Conservation (phyloP, 1,140 invertebrate species). For the Aphelenchoides fujianensis region DNA sequence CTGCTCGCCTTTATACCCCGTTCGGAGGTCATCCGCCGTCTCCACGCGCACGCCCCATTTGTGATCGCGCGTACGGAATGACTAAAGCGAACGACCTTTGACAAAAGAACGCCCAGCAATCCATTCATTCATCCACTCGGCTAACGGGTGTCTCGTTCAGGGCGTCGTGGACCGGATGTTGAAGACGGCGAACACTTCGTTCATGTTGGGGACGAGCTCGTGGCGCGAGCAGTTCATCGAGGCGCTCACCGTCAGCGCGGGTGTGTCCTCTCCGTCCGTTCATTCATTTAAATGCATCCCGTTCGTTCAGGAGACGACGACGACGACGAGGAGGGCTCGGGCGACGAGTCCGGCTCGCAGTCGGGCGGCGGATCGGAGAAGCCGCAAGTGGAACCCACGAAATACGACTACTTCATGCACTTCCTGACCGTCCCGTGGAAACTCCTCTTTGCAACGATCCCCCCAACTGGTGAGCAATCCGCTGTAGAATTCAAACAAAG, state of each 20-base stretch:
- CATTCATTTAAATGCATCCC: conserved; percentile 19
- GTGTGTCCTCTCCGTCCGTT: conserved; percentile 63
- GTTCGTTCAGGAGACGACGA: conserved; percentile 36
- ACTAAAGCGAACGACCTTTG: too few species aligned
- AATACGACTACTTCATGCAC: conserved; percentile 89
- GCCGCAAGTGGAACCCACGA: conserved; percentile 70
- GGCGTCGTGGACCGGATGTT: conserved; percentile 95
- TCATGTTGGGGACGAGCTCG: conserved; percentile 87
- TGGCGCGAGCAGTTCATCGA: conserved; percentile 98
- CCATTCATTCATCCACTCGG: too few species aligned
- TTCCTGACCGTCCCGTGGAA: conserved; percentile 96
- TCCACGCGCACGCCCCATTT: too few species aligned
- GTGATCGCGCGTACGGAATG: too few species aligned
- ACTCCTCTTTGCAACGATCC: conserved; percentile 90
- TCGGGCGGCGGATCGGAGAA: conserved; percentile 57
- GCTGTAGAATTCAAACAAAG: not conserved
- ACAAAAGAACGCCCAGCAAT: too few species aligned
- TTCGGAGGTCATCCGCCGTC: too few species aligned
- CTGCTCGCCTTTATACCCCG: too few species aligned
- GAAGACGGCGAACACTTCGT: conserved; percentile 86
- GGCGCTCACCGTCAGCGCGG: conserved; percentile 86
- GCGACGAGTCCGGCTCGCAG: conserved; percentile 66
- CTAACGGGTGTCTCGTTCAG: conserved; percentile 70
- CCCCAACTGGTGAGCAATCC: conserved; percentile 80
- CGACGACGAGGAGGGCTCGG: conserved; percentile 64